Evolutionary conservation across 2,113 vertebrate genomes (phyloP).

Genomic region (Lota lota): DNA sequence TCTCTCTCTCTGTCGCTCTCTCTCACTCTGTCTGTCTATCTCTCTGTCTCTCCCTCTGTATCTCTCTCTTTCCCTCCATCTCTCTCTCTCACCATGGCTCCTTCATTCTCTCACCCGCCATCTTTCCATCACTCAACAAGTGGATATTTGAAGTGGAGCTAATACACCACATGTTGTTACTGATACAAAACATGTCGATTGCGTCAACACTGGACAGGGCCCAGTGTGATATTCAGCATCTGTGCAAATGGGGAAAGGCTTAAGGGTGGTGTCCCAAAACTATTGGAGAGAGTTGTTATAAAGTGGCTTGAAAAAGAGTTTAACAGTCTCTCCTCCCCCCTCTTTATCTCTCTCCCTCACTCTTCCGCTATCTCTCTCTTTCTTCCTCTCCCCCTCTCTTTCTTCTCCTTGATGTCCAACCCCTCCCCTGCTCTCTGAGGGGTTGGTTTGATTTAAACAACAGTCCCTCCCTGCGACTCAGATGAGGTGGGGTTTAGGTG

Average conservation of each 20-base stretch:
- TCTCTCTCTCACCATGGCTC: too few relatives aligned
- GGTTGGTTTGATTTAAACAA: conserved; percentile 53
- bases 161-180: too few relatives aligned
- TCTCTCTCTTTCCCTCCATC: conserved; percentile 2
- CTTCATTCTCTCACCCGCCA: too few relatives aligned
- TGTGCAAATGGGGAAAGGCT: not conserved
- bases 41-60: not conserved
- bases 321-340: too few relatives aligned
- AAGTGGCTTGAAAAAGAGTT: too few relatives aligned
- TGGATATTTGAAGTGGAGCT: too few relatives aligned
- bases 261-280: not conserved
- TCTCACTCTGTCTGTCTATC: conserved; percentile 33
- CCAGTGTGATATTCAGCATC: not conserved
- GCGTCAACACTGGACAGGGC: too few relatives aligned
- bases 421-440: conserved; percentile 30
- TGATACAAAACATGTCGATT: too few relatives aligned
- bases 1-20: not conserved
- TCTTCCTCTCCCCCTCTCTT: conserved; percentile 24
- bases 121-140: too few relatives aligned
- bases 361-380: not conserved
- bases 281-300: too few relatives aligned
- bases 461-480: conserved; percentile 49
- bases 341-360: not conserved
- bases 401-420: conserved; percentile 1
- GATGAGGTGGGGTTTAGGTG: conserved; percentile 55